Evolutionary conservation across 2,113 vertebrate genomes (phyloP).

Genomic region (Microtus pennsylvanicus): DNA sequence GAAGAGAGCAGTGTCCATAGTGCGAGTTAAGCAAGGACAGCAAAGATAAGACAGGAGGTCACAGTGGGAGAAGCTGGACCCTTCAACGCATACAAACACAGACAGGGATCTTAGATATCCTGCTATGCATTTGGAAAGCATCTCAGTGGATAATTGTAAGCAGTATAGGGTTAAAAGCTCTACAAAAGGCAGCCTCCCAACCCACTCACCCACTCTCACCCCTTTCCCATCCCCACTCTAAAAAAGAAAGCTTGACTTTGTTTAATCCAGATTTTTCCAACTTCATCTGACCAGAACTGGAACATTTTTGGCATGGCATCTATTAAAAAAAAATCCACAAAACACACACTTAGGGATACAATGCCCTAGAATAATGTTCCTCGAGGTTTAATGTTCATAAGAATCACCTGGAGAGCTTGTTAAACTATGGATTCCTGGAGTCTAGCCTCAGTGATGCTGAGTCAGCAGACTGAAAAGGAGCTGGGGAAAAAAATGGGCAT

Average conservation of each 20-base stretch:
- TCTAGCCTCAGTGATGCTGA: background rate
- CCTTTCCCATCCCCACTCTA: fast-evolving
- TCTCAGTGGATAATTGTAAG: background rate
- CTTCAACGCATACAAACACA: background rate
- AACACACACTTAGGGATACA: constrained; percentile 7
- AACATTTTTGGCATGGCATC: constrained; percentile 19
- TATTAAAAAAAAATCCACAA: constrained; percentile 25
- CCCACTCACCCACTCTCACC: too few relatives aligned
- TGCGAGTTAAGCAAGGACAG: background rate
- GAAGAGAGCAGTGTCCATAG: background rate
- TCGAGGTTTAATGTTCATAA: background rate
- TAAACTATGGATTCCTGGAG: constrained; percentile 27
- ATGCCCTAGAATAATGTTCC: constrained; percentile 14
- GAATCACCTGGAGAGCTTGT: constrained; percentile 24
- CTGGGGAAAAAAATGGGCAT: background rate
- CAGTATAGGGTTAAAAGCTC: background rate
- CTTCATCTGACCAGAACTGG: constrained; percentile 45
- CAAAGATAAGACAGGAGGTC: background rate
- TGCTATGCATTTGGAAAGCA: background rate
- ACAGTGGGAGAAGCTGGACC: background rate
- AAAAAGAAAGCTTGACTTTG: background rate
- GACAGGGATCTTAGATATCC: background rate
- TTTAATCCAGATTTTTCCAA: constrained; percentile 57
- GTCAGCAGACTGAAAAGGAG: background rate
- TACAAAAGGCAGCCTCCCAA: background rate